Conservation (phyloP, 2,797 vertebrate species). For the Sciurus vulgaris region DNA sequence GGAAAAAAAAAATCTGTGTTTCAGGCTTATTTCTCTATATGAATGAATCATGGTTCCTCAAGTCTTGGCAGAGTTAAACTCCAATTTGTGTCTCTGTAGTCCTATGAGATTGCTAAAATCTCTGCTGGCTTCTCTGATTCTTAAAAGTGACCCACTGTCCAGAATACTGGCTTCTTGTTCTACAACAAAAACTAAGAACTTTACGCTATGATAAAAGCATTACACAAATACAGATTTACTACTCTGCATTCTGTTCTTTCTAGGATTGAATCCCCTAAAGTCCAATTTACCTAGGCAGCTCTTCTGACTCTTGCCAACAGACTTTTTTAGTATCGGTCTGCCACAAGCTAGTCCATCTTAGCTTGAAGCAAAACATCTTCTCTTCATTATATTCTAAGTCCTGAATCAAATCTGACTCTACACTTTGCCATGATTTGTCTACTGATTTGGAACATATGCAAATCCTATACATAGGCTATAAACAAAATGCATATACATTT, state of each 20-base stretch:
- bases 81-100: background rate
- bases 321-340: conserved; percentile 31
- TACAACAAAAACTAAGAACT: background rate
- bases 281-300: background rate
- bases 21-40: background rate
- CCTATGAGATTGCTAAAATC: conserved; percentile 16
- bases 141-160: background rate
- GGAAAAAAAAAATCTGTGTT: background rate
- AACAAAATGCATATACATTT: background rate
- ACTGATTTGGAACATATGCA: background rate
- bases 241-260: conserved; percentile 12
- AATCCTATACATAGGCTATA: background rate
- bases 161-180: background rate
- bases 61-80: background rate
- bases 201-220: background rate
- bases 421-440: conserved; percentile 19
- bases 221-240: background rate
- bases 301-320: background rate
- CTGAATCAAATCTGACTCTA: conserved; percentile 8
- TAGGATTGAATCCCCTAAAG: background rate
- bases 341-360: background rate
- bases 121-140: background rate
- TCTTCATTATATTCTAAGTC: conserved; percentile 1
- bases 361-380: background rate
- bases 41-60: background rate